A percentile compares a stretch with the other conserved stretches of the same genome.
These are phyloP conservation scores for Ostrea denselamellosa DNA, from an alignment of 1,140 invertebrate species.

Conservation along the genomic window DNA sequence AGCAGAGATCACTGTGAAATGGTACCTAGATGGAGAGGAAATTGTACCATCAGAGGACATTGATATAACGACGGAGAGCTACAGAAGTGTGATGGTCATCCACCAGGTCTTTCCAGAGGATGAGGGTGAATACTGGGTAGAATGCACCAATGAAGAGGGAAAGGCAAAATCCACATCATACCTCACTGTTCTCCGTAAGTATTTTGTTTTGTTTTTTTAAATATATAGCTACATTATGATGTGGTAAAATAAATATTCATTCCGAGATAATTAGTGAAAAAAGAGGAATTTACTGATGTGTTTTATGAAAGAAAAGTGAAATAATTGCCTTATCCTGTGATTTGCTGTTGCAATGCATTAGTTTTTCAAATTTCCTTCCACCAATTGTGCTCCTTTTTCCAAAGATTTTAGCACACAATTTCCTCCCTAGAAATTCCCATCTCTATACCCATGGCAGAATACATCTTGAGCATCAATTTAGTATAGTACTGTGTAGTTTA, in stretches of 20 bases:
- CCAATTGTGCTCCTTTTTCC: not conserved
- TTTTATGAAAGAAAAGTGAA: not conserved
- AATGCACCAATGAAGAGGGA: conserved; percentile 74
- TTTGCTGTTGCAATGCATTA: not conserved
- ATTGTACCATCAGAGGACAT: conserved; percentile 71
- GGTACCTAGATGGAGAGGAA: conserved; percentile 75
- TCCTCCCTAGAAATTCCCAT: not conserved
- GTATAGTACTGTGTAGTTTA: not conserved
- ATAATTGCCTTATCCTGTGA: not conserved
- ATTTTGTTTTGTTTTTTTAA: not conserved
- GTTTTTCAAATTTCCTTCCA: not conserved
- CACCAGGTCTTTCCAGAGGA: conserved; percentile 75
- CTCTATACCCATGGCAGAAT: not conserved
- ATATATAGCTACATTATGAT: not conserved
- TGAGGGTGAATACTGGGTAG: conserved; percentile 76
- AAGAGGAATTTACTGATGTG: not conserved
- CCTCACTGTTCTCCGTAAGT: conserved; percentile 76
- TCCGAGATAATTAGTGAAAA: no score
- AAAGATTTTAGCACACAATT: not conserved
- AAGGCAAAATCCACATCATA: conserved; percentile 72
- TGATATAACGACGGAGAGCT: conserved; percentile 69
- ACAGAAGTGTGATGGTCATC: conserved; percentile 70
- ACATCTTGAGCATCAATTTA: not conserved
- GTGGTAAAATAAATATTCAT: not conserved
- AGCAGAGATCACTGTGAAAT: conserved; percentile 71